phyloP scores from a whole-genome alignment of 1,140 invertebrate species.

The Bombyx mori region DNA sequence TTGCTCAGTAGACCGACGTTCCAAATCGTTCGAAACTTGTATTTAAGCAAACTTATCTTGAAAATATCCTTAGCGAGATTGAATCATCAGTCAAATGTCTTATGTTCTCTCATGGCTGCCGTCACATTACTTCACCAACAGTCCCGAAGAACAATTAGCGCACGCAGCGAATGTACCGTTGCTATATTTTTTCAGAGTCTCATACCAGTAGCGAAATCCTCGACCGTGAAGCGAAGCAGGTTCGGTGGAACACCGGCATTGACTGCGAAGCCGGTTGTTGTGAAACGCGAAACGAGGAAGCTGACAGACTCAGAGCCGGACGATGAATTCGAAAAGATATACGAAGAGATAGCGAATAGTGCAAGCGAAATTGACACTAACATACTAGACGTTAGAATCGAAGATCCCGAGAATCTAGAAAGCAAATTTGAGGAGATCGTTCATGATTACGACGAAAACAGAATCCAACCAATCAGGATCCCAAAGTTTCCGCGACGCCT shows the following conservation, averaged over 20 bases:
- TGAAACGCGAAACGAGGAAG: conserved; percentile 7
- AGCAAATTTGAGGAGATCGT: conserved; percentile 56
- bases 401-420: conserved; percentile 38
- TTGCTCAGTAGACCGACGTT: no score
- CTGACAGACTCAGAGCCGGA: conserved; percentile 12
- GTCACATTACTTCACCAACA: no score
- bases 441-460: conserved; percentile 46
- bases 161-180: no score
- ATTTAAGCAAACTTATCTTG: no score
- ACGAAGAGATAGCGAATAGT: conserved; percentile 35
- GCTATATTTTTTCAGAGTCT: conserved; percentile 1
- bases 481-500: conserved; percentile 14
- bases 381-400: conserved; percentile 21
- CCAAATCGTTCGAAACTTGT: no score
- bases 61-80: no score
- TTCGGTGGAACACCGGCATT: conserved; percentile 12
- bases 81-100: no score
- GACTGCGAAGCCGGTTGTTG: conserved; percentile 4
- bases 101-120: no score
- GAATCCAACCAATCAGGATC: conserved; percentile 22
- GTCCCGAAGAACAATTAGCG: no score
- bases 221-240: conserved; percentile 1
- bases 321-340: conserved; percentile 58
- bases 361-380: conserved; percentile 6
- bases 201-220: conserved; percentile 1